A percentile compares a stretch with the other conserved stretches of the same genome.
Evolutionary conservation across 2,797 vertebrate genomes (phyloP).

Genomic region (Chrysocyon brachyurus): DNA sequence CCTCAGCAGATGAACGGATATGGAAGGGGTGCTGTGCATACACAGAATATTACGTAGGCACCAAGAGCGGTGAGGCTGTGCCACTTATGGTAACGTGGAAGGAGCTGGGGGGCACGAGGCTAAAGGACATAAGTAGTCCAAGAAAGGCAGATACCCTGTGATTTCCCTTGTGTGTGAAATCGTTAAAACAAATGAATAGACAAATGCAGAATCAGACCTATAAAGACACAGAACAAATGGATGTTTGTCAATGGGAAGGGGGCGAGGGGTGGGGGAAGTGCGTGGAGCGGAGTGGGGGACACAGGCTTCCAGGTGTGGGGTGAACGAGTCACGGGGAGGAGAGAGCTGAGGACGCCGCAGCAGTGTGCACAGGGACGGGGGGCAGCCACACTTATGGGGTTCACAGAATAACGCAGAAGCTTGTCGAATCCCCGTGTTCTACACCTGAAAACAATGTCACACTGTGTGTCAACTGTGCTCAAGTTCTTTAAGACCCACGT

Average conservation of each 20-base stretch:
- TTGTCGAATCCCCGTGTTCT: too few species aligned
- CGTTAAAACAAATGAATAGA: not conserved
- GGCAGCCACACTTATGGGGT: not conserved
- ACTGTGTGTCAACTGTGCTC: accelerated
- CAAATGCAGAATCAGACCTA: not conserved
- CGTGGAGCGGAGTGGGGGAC: not conserved
- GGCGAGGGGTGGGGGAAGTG: not conserved
- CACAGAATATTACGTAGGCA: accelerated
- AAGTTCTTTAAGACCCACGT: accelerated
- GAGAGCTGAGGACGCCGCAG: not conserved
- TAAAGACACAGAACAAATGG: not conserved
- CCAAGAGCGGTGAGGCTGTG: not conserved
- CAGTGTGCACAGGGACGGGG: not conserved
- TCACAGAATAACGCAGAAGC: not conserved
- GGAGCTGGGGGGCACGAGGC: accelerated
- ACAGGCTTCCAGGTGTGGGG: accelerated
- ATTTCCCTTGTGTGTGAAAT: accelerated
- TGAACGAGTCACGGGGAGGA: accelerated
- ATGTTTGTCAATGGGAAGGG: not conserved
- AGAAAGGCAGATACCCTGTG: not conserved
- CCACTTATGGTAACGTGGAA: accelerated
- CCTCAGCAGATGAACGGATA: accelerated
- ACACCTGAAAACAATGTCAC: not conserved
- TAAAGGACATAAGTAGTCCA: accelerated
- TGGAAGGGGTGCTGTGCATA: not conserved